Evolutionary conservation across 2,888 invertebrate species (phyloP), one percentile per base, ranked within the genome.

Genomic region (Hoplodrina blanda): DNA sequence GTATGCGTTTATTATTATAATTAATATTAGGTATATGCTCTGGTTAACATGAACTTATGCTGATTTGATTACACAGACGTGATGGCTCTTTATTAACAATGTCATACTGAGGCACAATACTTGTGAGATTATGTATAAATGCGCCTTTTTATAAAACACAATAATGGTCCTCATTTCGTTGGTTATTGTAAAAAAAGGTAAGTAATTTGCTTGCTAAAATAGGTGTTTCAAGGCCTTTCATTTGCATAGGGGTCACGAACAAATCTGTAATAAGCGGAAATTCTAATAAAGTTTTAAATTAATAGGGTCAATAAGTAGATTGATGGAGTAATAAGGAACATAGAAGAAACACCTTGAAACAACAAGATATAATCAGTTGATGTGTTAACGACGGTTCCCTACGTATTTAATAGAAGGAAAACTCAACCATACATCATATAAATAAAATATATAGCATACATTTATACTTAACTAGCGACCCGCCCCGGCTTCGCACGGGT

Each of bases 21-120:
- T 73, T 75, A 69, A 19, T 59, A 50, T 17, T 25, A n/a, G n/a
- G n/a, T n/a, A 20, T 57, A 60, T 17, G 74, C 57, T 68, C 75
- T 57, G 53, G 33, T 74, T 62, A 53, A 59, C 61, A 54, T 54
- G 44, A 54, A 54, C 59, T 62, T 30, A 37, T 70, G 37, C 54
- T 19, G 11, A 62, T 50, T 50, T 71, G 33, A 44, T 71, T 46
- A 49, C 30, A 56, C 49, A 49, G 30, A 41, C 41, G 50, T 33
- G 68, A 69, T 57, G 41, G 10, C 13, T 6, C 8, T 60, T 13
- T 49, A n/a, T 13, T 49, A n/a, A 69, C n/a, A 60, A 33, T 70
- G 55, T 55, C 49, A 70, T 41, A 52, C 41, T 11, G 3, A 15
- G 25, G 13, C 13, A 41, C 41, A 41, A 41, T 7, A 60, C 49